phyloP scores from a whole-genome alignment of 2,797 vertebrate species.

The Botia kubotai region DNA sequence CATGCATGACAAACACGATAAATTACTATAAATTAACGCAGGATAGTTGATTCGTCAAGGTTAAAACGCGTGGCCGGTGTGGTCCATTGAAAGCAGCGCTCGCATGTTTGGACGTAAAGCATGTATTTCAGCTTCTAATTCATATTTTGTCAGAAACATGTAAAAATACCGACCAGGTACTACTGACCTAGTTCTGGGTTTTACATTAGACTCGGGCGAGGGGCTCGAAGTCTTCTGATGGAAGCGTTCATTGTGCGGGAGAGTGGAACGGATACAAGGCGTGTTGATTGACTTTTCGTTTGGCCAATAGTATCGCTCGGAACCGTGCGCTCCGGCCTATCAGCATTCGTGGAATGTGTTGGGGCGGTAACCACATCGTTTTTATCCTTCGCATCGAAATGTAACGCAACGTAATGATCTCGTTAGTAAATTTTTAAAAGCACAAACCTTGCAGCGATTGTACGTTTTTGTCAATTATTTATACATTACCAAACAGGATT shows the following conservation, averaged over 20 bases:
- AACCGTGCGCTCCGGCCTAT: conserved; percentile 22
- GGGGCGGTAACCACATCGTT: conserved; percentile 16
- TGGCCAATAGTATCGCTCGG: conserved; percentile 33
- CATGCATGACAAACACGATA: no score
- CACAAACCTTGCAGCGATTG: background rate
- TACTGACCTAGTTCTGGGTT: conserved; percentile 57
- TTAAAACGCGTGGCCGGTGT: conserved; percentile 15
- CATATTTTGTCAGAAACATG: background rate
- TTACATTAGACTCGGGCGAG: background rate
- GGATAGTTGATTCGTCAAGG: conserved; percentile 19
- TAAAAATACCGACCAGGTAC: conserved; percentile 22
- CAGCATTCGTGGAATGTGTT: conserved; percentile 3
- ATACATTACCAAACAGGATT: background rate
- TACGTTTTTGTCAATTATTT: background rate
- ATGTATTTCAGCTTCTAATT: background rate
- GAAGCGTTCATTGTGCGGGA: conserved; percentile 13
- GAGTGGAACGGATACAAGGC: background rate
- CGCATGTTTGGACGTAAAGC: background rate
- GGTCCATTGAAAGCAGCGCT: background rate
- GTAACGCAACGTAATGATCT: background rate
- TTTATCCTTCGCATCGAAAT: background rate
- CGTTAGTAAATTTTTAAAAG: background rate
- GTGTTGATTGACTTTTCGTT: conserved; percentile 16
- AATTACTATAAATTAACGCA: background rate
- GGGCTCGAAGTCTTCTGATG: conserved; percentile 12